These are phyloP conservation scores for Heliangelus exortis DNA, from an alignment of 2,797 vertebrate genomes.

Conservation along the genomic window DNA sequence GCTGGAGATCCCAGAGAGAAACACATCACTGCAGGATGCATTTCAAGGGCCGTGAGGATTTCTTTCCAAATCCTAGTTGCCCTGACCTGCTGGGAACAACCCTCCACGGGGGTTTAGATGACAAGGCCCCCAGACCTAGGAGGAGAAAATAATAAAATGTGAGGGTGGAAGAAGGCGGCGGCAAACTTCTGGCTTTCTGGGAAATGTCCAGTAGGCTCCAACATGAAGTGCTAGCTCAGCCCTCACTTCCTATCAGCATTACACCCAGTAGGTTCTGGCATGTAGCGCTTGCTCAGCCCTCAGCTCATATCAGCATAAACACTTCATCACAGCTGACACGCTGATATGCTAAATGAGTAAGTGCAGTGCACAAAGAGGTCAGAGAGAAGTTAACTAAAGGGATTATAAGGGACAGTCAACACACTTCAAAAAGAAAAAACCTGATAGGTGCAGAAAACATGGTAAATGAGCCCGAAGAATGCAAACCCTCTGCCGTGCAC, in stretches of 20 bases:
- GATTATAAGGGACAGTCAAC: slow-evolving; percentile 70
- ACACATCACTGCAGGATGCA: background rate
- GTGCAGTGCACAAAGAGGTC: slow-evolving; percentile 68
- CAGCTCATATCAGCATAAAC: slow-evolving; percentile 75
- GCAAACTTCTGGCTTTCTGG: background rate
- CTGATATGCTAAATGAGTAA: slow-evolving; percentile 68
- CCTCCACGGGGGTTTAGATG: background rate
- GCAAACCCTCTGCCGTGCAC: slow-evolving; percentile 14
- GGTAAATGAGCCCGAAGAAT: slow-evolving; percentile 37
- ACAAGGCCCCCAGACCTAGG: background rate
- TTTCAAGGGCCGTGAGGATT: background rate
- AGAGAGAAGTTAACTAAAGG: slow-evolving; percentile 70
- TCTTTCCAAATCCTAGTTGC: background rate
- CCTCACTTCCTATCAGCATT: slow-evolving; percentile 49
- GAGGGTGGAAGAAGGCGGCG: background rate
- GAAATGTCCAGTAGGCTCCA: slow-evolving; percentile 46
- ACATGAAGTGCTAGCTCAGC: slow-evolving; percentile 66
- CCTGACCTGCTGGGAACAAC: background rate
- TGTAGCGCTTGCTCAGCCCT: slow-evolving; percentile 64
- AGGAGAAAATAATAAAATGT: background rate
- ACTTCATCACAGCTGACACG: slow-evolving; percentile 73
- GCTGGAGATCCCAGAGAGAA: background rate
- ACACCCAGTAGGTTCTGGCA: slow-evolving; percentile 42
- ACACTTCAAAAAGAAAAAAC: slow-evolving; percentile 58
- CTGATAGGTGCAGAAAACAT: slow-evolving; percentile 35